Percentiles rank a stretch among this genome's conserved stretches.
Evolutionary conservation across 37 sponge, comb jelly and placozoan genomes (phyloP).

Genomic region (Theonella swinhoei): DNA sequence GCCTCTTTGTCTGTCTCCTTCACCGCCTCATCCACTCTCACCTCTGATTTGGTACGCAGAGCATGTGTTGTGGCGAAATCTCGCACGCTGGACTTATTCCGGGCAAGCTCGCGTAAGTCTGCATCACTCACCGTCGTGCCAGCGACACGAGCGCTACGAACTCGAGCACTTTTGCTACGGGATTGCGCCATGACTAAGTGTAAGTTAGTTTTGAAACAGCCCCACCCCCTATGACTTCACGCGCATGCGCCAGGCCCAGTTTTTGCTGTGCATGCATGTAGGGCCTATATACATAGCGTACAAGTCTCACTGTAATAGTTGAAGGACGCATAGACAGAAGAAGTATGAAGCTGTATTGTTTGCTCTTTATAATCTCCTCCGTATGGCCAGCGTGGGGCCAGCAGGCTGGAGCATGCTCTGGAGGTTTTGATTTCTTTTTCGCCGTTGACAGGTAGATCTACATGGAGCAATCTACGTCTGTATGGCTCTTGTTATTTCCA

Average conservation of each 20-base stretch:
- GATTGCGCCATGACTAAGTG: neutral
- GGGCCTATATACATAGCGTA: no score
- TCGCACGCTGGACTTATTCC: neutral
- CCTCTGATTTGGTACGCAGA: constrained; percentile 15
- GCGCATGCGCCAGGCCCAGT: no score
- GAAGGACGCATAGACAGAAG: no score
- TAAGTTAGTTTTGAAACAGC: neutral
- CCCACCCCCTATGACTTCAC: no score
- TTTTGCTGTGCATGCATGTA: no score
- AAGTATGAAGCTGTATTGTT: neutral
- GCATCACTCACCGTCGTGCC: neutral
- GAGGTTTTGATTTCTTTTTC: neutral
- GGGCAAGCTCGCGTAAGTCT: neutral
- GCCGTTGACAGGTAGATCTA: neutral
- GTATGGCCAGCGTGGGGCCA: neutral
- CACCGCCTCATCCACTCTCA: constrained; percentile 5
- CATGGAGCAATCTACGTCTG: no score
- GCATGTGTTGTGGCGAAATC: neutral
- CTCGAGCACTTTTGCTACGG: neutral
- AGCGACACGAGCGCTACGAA: neutral
- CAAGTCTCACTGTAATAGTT: no score
- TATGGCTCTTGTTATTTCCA: no score
- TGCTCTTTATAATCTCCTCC: neutral
- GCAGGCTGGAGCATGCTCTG: neutral
- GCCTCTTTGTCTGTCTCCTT: neutral